A percentile compares a stretch with the other conserved stretches of the same genome.
These are phyloP conservation scores for Thymelicus sylvestris DNA, from an alignment of 2,888 invertebrate species.

Conservation along the genomic window DNA sequence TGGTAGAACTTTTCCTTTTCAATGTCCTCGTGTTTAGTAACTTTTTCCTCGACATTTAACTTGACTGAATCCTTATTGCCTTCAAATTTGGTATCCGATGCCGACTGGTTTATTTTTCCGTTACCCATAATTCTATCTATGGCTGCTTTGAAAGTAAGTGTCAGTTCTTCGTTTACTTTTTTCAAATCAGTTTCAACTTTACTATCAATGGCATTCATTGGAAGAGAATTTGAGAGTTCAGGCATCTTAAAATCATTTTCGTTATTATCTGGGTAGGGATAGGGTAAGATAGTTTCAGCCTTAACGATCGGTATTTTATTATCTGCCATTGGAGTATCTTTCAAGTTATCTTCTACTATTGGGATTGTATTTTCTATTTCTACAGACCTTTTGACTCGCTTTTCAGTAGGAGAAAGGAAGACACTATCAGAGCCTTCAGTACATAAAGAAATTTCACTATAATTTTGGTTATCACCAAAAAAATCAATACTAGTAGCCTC, in stretches of 20 bases:
- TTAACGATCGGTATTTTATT: slow-evolving; percentile 56
- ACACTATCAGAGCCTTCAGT: slow-evolving; percentile 72
- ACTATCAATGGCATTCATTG: slow-evolving; percentile 45
- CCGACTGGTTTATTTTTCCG: slow-evolving; percentile 7
- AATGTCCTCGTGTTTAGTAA: slow-evolving; percentile 7
- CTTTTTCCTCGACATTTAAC: slow-evolving; percentile 34
- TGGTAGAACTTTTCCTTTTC: slow-evolving; percentile 13
- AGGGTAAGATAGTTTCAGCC: slow-evolving; percentile 66
- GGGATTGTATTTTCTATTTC: slow-evolving; percentile 39
- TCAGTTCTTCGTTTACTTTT: slow-evolving; percentile 70
- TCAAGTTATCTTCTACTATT: not conserved
- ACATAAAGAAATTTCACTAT: slow-evolving; percentile 64
- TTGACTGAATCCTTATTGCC: slow-evolving; percentile 27
- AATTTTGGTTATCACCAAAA: slow-evolving; percentile 51
- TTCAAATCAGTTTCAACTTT: slow-evolving; percentile 66
- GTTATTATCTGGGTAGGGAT: slow-evolving; percentile 63
- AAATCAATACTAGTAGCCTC: slow-evolving; percentile 77
- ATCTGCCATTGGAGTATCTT: slow-evolving; percentile 40
- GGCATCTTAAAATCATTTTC: slow-evolving; percentile 47
- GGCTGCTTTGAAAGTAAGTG: slow-evolving; percentile 70
- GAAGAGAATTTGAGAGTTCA: slow-evolving; percentile 38
- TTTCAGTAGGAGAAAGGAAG: slow-evolving; percentile 53
- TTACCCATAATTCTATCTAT: slow-evolving; percentile 60
- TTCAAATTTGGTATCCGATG: slow-evolving; percentile 18
- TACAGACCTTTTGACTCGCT: slow-evolving; percentile 1